Conservation (phyloP, 2,888 invertebrate genomes). For the Antheraea yamamai region DNA sequence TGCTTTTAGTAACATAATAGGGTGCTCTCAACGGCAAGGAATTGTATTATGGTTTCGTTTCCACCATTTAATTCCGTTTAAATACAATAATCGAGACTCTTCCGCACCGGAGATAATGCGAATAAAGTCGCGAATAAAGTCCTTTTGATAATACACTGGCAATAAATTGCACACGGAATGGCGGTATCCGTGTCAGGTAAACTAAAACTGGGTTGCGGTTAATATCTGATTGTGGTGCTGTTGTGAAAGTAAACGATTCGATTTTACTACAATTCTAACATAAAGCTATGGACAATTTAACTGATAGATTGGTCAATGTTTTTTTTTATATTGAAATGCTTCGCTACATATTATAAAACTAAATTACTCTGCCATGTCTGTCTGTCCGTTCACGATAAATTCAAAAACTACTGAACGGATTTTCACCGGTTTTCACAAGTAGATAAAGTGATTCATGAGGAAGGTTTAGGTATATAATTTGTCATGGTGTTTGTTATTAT, state of each 20-base stretch:
- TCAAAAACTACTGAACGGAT: no score
- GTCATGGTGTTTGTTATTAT: no score
- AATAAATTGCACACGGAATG: neutral
- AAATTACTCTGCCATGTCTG: no score
- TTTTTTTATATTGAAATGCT: no score
- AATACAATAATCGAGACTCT: neutral
- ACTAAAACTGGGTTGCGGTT: conserved; percentile 6
- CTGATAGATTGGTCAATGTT: neutral
- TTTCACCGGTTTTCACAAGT: no score
- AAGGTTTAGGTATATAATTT: no score
- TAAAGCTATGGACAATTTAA: neutral
- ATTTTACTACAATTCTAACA: neutral
- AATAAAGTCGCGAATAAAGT: neutral
- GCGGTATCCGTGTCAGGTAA: conserved; percentile 11
- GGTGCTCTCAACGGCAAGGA: neutral
- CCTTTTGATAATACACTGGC: neutral
- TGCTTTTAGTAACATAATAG: neutral
- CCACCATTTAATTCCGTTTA: neutral
- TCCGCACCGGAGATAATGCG: neutral
- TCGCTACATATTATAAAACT: no score
- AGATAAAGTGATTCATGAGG: no score
- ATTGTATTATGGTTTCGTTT: neutral
- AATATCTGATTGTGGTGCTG: neutral
- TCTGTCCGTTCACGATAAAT: no score
- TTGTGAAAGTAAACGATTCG: conserved; percentile 9